Percentiles rank a stretch among this genome's conserved stretches.
phyloP scores from a whole-genome alignment of 2,797 vertebrate genomes.

The Astyanax mexicanus region DNA sequence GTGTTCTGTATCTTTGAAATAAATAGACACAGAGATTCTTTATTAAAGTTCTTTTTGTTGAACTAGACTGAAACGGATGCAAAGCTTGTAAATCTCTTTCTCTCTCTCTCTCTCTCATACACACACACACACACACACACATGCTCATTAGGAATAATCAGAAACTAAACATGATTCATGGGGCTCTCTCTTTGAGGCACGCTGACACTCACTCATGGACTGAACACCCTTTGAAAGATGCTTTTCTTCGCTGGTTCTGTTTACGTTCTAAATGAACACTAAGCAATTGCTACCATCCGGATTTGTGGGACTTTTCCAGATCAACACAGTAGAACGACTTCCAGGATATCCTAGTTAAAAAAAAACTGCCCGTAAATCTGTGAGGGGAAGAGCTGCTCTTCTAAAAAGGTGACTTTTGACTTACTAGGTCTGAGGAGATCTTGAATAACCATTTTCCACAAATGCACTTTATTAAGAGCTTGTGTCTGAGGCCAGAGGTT shows the following conservation, averaged over 20 bases:
- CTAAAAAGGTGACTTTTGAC: constrained; percentile 19
- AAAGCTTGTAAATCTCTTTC: neutral
- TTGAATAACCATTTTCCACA: constrained; percentile 12
- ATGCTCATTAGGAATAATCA: constrained; percentile 27
- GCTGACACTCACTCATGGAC: constrained; percentile 35
- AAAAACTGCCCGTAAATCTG: constrained; percentile 12
- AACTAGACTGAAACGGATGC: too few relatives aligned
- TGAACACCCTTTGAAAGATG: constrained; percentile 15
- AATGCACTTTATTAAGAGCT: neutral
- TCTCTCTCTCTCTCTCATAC: too few relatives aligned
- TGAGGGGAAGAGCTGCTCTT: constrained; percentile 9
- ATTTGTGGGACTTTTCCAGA: constrained; percentile 56
- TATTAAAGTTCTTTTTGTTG: neutral
- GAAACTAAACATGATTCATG: constrained; percentile 4
- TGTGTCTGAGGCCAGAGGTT: constrained; percentile 8
- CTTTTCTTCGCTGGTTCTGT: constrained; percentile 46
- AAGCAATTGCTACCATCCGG: constrained; percentile 43
- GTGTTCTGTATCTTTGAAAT: neutral
- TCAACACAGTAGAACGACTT: constrained; percentile 41
- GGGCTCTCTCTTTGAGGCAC: neutral
- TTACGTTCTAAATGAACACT: constrained; percentile 49
- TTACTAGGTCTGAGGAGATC: neutral
- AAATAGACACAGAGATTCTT: too few relatives aligned
- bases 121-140: neutral
- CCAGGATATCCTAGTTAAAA: constrained; percentile 38